Evolutionary conservation across 2,113 vertebrate genomes (phyloP).

Genomic region (Melanotaenia duboulayi): DNA sequence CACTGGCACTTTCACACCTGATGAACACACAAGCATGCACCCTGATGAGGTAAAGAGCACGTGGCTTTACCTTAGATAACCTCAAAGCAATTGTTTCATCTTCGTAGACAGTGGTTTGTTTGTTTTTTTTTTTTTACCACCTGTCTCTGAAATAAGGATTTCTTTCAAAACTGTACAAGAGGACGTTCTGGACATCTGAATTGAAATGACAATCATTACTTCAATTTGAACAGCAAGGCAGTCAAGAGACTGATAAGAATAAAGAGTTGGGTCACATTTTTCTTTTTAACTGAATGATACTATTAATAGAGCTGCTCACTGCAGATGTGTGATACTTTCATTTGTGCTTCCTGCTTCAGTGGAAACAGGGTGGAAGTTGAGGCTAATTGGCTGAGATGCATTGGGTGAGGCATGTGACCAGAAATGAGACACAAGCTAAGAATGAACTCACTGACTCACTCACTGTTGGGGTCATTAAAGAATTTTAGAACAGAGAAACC

Average conservation of each 20-base stretch:
- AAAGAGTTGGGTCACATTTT: constrained; percentile 48
- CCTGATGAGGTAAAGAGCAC: too few relatives aligned
- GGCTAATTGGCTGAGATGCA: constrained; percentile 60
- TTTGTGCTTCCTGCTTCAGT: constrained; percentile 80
- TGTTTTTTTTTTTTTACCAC: too few relatives aligned
- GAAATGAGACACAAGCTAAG: constrained; percentile 48
- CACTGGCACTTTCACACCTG: neutral
- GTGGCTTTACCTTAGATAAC: neutral
- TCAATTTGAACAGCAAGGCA: neutral
- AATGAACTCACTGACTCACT: constrained; percentile 35
- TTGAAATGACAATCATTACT: constrained; percentile 14
- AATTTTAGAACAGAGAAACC: constrained; percentile 64
- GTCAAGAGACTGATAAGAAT: constrained; percentile 43
- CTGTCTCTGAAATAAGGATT: neutral
- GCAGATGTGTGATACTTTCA: constrained; percentile 76
- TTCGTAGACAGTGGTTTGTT: neutral
- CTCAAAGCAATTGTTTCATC: neutral
- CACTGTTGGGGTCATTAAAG: constrained; percentile 47
- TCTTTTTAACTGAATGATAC: constrained; percentile 55
- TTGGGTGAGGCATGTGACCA: constrained; percentile 67
- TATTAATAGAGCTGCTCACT: constrained; percentile 77
- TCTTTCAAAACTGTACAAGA: neutral
- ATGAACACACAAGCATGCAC: too few relatives aligned
- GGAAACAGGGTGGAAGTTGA: constrained; percentile 81
- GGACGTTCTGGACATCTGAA: constrained; percentile 5